phyloP scores from a whole-genome alignment of 2,888 invertebrate species.

The Cantharis nigra region DNA sequence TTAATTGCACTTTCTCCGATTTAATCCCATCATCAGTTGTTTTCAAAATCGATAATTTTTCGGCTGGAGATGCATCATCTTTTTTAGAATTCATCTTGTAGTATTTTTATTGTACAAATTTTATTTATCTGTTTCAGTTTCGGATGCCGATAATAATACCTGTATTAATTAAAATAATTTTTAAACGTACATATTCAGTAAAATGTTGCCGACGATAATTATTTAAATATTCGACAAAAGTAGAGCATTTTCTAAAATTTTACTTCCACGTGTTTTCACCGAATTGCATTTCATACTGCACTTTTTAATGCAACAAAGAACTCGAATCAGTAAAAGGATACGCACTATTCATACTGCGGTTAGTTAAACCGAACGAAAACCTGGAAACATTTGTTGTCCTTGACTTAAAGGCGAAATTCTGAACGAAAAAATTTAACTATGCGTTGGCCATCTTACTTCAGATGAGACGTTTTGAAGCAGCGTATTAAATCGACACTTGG shows the following conservation, averaged over 20 bases:
- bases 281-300: not conserved
- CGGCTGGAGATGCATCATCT: constrained; percentile 38
- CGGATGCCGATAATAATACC: not conserved
- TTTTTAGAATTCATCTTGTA: not conserved
- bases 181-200: not conserved
- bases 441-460: not conserved
- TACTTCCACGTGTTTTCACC: not conserved
- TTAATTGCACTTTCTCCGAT: constrained; percentile 70
- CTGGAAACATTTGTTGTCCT: not conserved
- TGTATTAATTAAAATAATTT: not conserved
- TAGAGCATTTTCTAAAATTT: not conserved
- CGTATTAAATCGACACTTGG: not conserved
- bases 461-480: not conserved
- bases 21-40: constrained; percentile 20
- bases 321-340: not conserved
- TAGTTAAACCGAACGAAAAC: not conserved
- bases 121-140: not conserved
- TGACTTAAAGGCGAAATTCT: not conserved
- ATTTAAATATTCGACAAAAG: not conserved
- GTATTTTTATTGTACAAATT: not conserved
- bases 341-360: not conserved
- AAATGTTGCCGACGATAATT: not conserved
- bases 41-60: constrained; percentile 53
- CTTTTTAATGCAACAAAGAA: not conserved
- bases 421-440: not conserved